phyloP scores from a whole-genome alignment of 2,113 vertebrate genomes.

The Galeopterus variegatus region DNA sequence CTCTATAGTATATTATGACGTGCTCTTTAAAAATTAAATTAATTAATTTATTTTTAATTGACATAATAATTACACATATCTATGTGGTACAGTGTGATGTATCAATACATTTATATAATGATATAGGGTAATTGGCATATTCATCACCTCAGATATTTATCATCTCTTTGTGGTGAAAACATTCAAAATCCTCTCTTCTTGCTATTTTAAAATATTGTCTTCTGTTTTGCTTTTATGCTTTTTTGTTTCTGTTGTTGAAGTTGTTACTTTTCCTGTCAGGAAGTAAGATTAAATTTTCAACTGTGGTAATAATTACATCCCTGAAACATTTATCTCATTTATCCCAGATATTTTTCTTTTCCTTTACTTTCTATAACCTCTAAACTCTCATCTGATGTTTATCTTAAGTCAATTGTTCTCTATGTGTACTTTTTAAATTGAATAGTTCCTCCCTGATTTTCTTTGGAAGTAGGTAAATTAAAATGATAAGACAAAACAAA shows the following conservation, averaged over 20 bases:
- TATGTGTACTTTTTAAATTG: background rate
- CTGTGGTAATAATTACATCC: slow-evolving; percentile 14
- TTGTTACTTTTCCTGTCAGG: background rate
- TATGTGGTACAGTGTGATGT: no score
- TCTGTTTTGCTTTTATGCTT: background rate
- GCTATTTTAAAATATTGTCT: no score
- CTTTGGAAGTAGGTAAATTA: background rate
- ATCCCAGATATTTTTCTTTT: background rate
- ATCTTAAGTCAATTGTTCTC: background rate
- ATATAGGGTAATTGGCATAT: no score
- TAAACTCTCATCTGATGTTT: background rate
- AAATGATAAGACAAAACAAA: slow-evolving; percentile 16
- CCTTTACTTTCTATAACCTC: background rate
- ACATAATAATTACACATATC: no score
- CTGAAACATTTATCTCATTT: background rate
- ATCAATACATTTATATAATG: no score
- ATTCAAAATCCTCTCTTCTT: no score
- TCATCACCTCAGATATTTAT: no score
- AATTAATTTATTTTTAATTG: no score
- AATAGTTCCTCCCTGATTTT: background rate
- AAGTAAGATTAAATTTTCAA: slow-evolving; percentile 18
- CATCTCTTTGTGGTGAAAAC: no score
- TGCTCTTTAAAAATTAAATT: background rate
- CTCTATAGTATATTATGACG: background rate
- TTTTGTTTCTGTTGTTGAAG: background rate